Percentiles rank a stretch among this genome's conserved stretches.
Conservation (phyloP, 1,140 invertebrate genomes). For the Atta texana region DNA sequence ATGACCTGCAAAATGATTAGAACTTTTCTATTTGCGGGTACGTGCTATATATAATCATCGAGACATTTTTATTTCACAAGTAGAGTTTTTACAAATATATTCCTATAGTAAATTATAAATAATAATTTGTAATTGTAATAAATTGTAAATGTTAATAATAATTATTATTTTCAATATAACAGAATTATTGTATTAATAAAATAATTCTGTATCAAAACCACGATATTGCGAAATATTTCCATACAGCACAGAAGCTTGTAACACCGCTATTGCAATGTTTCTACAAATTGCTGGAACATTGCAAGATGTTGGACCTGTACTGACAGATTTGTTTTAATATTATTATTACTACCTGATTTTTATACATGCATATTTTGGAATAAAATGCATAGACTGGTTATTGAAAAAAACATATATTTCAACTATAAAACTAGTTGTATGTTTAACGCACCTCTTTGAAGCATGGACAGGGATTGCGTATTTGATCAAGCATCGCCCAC, state of each 20-base stretch:
- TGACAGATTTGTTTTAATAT: constrained; percentile 15
- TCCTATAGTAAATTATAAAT: constrained; percentile 5
- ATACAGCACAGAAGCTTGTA: no score
- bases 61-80: background rate
- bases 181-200: background rate
- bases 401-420: background rate
- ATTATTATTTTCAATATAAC: background rate
- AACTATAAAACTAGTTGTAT: background rate
- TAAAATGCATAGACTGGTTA: background rate
- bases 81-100: background rate
- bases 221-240: background rate
- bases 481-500: constrained; percentile 98
- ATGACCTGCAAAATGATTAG: constrained; percentile 90
- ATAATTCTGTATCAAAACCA: background rate
- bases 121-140: background rate
- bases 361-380: background rate
- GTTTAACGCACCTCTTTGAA: constrained; percentile 92
- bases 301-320: no score
- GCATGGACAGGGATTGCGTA: constrained; percentile 95
- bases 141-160: background rate
- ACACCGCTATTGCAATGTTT: no score
- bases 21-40: background rate
- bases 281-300: no score
- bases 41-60: background rate
- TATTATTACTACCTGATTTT: background rate